phyloP scores from a whole-genome alignment of 2,113 vertebrate species.

The Sprattus sprattus region DNA sequence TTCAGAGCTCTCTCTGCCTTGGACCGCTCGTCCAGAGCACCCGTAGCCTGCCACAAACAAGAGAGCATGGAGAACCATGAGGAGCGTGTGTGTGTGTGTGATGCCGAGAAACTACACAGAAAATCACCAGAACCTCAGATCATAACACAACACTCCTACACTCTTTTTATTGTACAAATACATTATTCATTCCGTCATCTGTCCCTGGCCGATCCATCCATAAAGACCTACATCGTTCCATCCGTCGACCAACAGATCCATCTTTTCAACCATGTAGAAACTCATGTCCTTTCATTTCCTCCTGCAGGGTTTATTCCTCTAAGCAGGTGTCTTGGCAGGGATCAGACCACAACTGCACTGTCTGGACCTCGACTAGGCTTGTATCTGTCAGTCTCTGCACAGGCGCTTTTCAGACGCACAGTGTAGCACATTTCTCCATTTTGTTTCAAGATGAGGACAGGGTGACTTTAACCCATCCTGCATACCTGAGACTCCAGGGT shows the following conservation, averaged over 20 bases:
- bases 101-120: not conserved
- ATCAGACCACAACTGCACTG: not conserved
- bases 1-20: conserved; percentile 80
- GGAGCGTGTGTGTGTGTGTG: too few relatives aligned
- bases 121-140: not conserved
- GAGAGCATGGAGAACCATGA: not conserved
- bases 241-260: not conserved
- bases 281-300: not conserved
- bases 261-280: not conserved
- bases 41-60: conserved; percentile 75
- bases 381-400: not conserved
- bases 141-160: not conserved
- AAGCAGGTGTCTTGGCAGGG: not conserved
- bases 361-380: not conserved
- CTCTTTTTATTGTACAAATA: not conserved
- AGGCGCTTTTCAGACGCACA: not conserved
- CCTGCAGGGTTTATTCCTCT: not conserved
- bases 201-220: not conserved
- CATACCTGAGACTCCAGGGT: conserved; percentile 85
- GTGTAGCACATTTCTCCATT: not conserved
- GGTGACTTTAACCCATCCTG: not conserved
- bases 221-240: too few relatives aligned
- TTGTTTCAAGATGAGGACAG: not conserved
- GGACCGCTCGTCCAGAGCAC: conserved; percentile 83
- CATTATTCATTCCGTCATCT: not conserved